Evolutionary conservation across 1,140 invertebrate genomes (phyloP).

Genomic region (Condylostylus longicornis): DNA sequence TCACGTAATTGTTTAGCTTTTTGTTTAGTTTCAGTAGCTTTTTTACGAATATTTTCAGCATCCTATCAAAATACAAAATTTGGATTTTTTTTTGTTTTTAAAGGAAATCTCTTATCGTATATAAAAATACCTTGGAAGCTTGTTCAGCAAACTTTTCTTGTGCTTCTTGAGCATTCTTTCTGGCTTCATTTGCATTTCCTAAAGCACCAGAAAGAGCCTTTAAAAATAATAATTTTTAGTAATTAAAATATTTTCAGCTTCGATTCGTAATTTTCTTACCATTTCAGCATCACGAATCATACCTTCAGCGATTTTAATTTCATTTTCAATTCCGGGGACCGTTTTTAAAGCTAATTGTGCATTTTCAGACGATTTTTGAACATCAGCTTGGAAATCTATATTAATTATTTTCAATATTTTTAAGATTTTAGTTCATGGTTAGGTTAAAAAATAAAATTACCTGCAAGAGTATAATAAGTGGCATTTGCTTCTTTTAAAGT

Average conservation of each 20-base stretch:
- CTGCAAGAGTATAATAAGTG: constrained; percentile 66
- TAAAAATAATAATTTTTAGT: constrained; percentile 1
- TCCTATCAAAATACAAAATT: constrained; percentile 30
- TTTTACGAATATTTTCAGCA: constrained; percentile 58
- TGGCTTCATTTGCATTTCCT: constrained; percentile 58
- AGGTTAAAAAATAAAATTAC: constrained; percentile 44
- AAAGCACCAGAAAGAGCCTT: constrained; percentile 53
- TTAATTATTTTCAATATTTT: not conserved
- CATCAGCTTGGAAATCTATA: constrained; percentile 75
- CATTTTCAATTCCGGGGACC: constrained; percentile 55
- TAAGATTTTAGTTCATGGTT: constrained; percentile 2
- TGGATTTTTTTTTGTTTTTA: not conserved
- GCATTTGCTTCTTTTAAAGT: constrained; percentile 75
- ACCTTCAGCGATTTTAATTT: constrained; percentile 37
- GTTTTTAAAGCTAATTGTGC: constrained; percentile 56
- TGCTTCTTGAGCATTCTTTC: constrained; percentile 59
- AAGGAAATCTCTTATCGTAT: not conserved
- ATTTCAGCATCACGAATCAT: constrained; percentile 47
- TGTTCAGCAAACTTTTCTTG: constrained; percentile 53
- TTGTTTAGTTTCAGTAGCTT: constrained; percentile 58
- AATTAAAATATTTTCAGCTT: constrained; percentile 39
- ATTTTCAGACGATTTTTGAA: constrained; percentile 58
- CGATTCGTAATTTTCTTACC: constrained; percentile 40
- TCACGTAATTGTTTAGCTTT: constrained; percentile 57
- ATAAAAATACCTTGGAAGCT: constrained; percentile 47